Conservation (phyloP, 2,888 invertebrate genomes). For the Strigamia transsilvanica region DNA sequence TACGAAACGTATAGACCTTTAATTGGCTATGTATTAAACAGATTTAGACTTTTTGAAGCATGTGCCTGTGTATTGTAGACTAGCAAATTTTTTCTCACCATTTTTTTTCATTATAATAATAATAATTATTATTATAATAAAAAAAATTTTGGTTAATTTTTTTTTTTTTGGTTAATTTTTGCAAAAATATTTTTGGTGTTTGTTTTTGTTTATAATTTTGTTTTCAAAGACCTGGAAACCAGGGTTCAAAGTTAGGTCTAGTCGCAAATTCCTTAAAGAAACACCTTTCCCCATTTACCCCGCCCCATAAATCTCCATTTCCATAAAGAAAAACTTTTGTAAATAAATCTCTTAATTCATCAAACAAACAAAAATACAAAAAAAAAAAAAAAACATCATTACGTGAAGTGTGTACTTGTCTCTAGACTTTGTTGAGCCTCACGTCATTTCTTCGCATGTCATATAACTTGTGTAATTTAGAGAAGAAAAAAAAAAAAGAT, state of each 20-base stretch:
- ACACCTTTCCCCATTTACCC: not conserved
- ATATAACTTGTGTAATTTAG: not conserved
- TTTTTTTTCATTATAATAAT: not conserved
- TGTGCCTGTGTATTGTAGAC: slow-evolving; percentile 15
- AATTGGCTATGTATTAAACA: not conserved
- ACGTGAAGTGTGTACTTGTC: slow-evolving; percentile 3
- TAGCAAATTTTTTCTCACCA: not conserved
- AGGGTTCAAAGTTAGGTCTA: slow-evolving; percentile 20
- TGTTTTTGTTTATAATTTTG: not conserved
- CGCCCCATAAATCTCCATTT: not conserved
- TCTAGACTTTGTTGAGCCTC: slow-evolving; percentile 7
- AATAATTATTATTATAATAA: no score
- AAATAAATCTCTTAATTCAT: not conserved
- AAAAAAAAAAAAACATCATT: not conserved
- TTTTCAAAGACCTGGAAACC: not conserved
- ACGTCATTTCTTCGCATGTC: not conserved
- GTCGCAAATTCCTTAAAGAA: not conserved
- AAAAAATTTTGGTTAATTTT: no score
- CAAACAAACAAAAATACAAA: not conserved
- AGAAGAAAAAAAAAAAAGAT: not conserved
- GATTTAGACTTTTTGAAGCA: slow-evolving; percentile 1
- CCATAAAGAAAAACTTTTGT: not conserved
- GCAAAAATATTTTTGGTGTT: not conserved
- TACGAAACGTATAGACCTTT: not conserved
- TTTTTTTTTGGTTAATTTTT: not conserved